These are phyloP conservation scores for Actias luna DNA, from an alignment of 2,888 invertebrate species.

Conservation along the genomic window DNA sequence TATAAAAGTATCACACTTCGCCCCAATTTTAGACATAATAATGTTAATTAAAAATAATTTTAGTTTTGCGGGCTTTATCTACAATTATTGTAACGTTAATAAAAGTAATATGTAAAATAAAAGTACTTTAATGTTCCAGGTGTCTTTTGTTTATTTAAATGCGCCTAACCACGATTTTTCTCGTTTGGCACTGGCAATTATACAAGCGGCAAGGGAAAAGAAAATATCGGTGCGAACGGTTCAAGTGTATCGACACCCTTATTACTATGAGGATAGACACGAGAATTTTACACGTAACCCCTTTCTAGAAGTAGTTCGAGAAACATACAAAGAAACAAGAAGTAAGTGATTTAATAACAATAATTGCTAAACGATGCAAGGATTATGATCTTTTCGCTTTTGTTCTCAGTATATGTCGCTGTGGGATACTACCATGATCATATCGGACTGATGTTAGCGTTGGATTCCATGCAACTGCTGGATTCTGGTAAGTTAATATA, in stretches of 20 bases:
- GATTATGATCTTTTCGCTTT: slow-evolving; percentile 6
- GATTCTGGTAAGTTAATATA: slow-evolving; percentile 83
- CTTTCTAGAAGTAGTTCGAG: slow-evolving; percentile 90
- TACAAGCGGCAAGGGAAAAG: slow-evolving; percentile 85
- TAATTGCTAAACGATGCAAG: background rate
- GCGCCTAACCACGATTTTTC: slow-evolving; percentile 88
- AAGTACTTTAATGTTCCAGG: slow-evolving; percentile 73
- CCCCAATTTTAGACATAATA: background rate
- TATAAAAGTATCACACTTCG: background rate
- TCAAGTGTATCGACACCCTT: slow-evolving; percentile 67
- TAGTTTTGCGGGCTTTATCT: background rate
- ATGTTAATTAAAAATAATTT: no score
- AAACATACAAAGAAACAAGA: slow-evolving; percentile 92
- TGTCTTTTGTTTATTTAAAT: slow-evolving; percentile 91
- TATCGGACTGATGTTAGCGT: slow-evolving; percentile 93
- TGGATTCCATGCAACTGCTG: slow-evolving; percentile 91
- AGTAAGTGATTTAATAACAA: slow-evolving; percentile 82
- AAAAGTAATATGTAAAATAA: slow-evolving; percentile 14
- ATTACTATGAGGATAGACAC: slow-evolving; percentile 84
- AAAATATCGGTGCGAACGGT: slow-evolving; percentile 86
- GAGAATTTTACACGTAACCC: slow-evolving; percentile 93
- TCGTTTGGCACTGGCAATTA: slow-evolving; percentile 89
- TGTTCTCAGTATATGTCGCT: slow-evolving; percentile 91
- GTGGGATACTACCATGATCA: slow-evolving; percentile 95
- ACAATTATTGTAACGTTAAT: slow-evolving; percentile 7